Conservation (phyloP, 2,113 vertebrate species). For the Eublepharis macularius region DNA sequence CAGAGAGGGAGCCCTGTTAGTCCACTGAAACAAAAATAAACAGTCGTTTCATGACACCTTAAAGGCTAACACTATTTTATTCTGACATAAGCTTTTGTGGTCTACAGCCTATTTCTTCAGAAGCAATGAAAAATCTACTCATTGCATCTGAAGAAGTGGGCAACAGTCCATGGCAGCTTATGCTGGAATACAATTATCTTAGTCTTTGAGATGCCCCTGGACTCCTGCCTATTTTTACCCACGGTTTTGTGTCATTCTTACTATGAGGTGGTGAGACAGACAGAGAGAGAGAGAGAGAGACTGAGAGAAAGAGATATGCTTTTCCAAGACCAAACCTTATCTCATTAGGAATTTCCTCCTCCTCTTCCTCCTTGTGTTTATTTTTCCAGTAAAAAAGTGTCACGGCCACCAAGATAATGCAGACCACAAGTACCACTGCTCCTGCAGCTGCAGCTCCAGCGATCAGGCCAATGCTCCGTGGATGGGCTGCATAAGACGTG, state of each 20-base stretch:
- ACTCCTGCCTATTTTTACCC: too few relatives aligned
- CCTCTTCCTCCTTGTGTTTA: conserved; percentile 95
- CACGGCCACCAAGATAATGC: conserved; percentile 85
- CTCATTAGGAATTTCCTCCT: conserved; percentile 97
- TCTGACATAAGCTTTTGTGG: too few relatives aligned
- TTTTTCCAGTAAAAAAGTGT: conserved; percentile 96
- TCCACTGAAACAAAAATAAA: too few relatives aligned
- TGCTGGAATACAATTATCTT: too few relatives aligned
- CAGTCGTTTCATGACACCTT: too few relatives aligned
- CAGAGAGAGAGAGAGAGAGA: background rate
- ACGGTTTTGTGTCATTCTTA: background rate
- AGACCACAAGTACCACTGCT: conserved; percentile 84
- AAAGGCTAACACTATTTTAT: too few relatives aligned
- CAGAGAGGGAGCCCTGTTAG: too few relatives aligned
- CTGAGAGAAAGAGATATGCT: background rate
- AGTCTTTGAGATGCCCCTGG: too few relatives aligned
- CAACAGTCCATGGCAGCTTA: too few relatives aligned
- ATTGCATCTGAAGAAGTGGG: too few relatives aligned
- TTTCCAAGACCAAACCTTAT: conserved; percentile 84
- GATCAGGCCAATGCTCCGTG: conserved; percentile 89
- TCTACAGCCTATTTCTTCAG: too few relatives aligned
- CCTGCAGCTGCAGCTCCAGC: conserved; percentile 89
- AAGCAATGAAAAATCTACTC: too few relatives aligned
- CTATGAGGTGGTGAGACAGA: background rate
- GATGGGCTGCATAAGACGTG: conserved; percentile 82